Percentiles rank a stretch among this genome's conserved stretches.
These are phyloP conservation scores for Hymenopus coronatus DNA, from an alignment of 2,888 invertebrate genomes.

Conservation along the genomic window DNA sequence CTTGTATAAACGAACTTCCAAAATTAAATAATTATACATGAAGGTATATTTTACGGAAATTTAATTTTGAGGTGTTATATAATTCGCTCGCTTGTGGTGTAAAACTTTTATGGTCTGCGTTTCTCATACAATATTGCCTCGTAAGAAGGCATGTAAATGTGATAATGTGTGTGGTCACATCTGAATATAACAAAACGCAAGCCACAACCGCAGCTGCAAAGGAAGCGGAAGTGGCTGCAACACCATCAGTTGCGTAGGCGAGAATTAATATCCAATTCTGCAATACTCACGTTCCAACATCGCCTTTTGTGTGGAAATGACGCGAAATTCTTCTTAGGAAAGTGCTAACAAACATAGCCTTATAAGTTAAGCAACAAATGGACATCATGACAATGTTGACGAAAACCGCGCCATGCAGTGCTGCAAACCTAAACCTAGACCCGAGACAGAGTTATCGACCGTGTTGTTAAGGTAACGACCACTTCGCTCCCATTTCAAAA, in stretches of 20 bases:
- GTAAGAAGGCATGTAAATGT: not conserved
- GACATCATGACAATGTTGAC: no score
- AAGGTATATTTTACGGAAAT: no score
- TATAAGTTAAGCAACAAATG: not conserved
- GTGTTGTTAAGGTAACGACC: no score
- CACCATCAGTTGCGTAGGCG: not conserved
- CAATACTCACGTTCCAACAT: not conserved
- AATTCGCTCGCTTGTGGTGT: no score
- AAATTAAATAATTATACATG: no score
- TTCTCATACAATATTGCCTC: no score
- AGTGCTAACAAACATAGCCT: not conserved
- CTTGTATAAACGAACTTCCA: no score
- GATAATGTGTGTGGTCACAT: not conserved
- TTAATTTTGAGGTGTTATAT: no score
- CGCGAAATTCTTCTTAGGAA: no score
- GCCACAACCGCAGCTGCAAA: not conserved
- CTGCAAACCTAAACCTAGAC: not conserved
- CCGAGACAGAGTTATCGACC: not conserved
- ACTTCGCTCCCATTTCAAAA: not conserved
- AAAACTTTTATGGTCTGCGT: no score
- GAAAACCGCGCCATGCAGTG: not conserved
- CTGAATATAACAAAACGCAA: not conserved
- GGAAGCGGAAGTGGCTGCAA: not conserved
- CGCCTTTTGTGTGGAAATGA: not conserved
- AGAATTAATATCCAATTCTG: not conserved